phyloP scores from a whole-genome alignment of 2,888 invertebrate genomes.

The Busseola fusca region DNA sequence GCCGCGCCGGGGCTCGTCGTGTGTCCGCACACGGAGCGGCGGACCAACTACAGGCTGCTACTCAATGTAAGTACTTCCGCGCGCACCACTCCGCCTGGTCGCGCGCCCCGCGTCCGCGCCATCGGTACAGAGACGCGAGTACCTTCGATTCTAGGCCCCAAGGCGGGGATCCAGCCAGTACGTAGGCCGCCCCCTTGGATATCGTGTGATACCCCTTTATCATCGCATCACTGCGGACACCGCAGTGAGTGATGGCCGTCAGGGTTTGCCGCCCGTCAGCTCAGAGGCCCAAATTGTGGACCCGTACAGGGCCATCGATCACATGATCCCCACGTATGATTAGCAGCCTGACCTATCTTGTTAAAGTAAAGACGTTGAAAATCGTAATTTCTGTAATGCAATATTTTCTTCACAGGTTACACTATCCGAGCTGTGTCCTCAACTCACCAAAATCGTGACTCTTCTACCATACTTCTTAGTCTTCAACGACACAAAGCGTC shows the following conservation, averaged over 20 bases:
- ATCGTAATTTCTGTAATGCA: too few relatives aligned
- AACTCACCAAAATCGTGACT: constrained; percentile 94
- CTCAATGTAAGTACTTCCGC: constrained; percentile 83
- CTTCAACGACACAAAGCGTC: constrained; percentile 91
- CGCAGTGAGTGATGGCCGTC: too few relatives aligned
- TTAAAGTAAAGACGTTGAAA: neutral
- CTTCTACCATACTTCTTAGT: constrained; percentile 94
- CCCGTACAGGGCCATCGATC: too few relatives aligned
- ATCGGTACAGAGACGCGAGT: too few relatives aligned
- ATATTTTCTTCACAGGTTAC: constrained; percentile 82
- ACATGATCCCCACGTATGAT: neutral
- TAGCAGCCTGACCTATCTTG: neutral
- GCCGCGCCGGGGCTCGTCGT: constrained; percentile 93
- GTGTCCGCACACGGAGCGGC: constrained; percentile 92
- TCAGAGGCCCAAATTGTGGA: too few relatives aligned
- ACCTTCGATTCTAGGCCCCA: too few relatives aligned
- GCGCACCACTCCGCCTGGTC: neutral
- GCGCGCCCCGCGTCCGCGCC: too few relatives aligned
- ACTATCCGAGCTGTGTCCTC: constrained; percentile 92
- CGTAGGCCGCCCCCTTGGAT: too few relatives aligned
- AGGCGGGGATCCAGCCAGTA: too few relatives aligned
- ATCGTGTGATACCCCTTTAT: too few relatives aligned
- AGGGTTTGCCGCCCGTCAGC: too few relatives aligned
- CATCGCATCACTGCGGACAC: too few relatives aligned
- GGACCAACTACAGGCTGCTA: constrained; percentile 92